Evolutionary conservation across 2,888 invertebrate genomes (phyloP).

Genomic region (Pseudanteris insignis): DNA sequence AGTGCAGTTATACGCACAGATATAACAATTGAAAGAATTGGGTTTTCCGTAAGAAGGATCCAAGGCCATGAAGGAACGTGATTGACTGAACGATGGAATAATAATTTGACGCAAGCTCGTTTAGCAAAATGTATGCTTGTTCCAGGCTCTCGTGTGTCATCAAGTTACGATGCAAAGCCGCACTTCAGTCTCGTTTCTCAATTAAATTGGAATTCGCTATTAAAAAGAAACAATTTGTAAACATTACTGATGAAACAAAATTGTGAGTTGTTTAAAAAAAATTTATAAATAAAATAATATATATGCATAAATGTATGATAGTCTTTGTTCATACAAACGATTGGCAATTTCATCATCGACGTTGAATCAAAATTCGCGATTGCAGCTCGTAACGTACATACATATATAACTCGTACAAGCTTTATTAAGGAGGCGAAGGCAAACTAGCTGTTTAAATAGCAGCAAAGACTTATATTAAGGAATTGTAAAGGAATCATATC

Average conservation of each 20-base stretch:
- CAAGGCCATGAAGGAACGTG: slow-evolving; percentile 39
- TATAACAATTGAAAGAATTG: slow-evolving; percentile 29
- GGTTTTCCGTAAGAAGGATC: slow-evolving; percentile 29
- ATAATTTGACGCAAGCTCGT: slow-evolving; percentile 47
- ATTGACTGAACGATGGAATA: slow-evolving; percentile 39
- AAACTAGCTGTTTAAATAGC: slow-evolving; percentile 46
- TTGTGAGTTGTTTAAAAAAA: slow-evolving; percentile 3
- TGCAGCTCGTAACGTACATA: slow-evolving; percentile 45
- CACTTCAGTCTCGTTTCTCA: slow-evolving; percentile 22
- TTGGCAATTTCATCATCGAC: slow-evolving; percentile 16
- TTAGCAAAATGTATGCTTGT: slow-evolving; percentile 48
- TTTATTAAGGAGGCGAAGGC: slow-evolving; percentile 45
- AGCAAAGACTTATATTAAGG: slow-evolving; percentile 43
- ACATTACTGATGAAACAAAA: slow-evolving; percentile 14
- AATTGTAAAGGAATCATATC: slow-evolving; percentile 35
- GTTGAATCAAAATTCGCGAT: slow-evolving; percentile 29
- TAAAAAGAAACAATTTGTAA: slow-evolving; percentile 19
- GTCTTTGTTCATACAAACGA: slow-evolving; percentile 6
- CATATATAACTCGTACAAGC: slow-evolving; percentile 47
- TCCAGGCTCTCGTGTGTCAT: slow-evolving; percentile 32
- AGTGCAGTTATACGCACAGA: slow-evolving; percentile 47
- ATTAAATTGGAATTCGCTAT: slow-evolving; percentile 14
- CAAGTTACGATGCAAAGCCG: slow-evolving; percentile 30
- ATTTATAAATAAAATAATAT: slow-evolving; percentile 2
- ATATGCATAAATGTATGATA: no score